phyloP scores from a whole-genome alignment of 2,797 vertebrate species.

The Bovichtus diacanthus region DNA sequence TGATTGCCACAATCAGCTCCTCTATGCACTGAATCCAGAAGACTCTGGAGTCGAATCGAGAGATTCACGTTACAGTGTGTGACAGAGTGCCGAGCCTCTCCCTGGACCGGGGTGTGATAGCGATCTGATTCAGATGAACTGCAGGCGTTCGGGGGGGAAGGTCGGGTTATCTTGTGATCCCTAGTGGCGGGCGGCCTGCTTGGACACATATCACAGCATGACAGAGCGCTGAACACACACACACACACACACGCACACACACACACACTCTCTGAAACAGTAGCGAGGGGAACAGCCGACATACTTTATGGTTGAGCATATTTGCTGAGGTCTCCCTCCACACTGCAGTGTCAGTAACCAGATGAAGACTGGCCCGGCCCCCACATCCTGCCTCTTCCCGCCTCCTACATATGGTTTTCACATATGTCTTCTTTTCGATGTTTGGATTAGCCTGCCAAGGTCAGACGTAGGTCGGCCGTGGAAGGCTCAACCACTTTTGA shows the following conservation, averaged over 20 bases:
- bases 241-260: slow-evolving; percentile 21
- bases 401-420: slow-evolving; percentile 73
- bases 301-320: slow-evolving; percentile 78
- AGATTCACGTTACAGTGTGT: too few relatives aligned
- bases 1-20: too few relatives aligned
- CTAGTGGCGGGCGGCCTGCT: slow-evolving; percentile 55
- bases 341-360: slow-evolving; percentile 68
- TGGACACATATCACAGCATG: slow-evolving; percentile 68
- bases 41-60: too few relatives aligned
- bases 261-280: slow-evolving; percentile 47
- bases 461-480: slow-evolving; percentile 63
- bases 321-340: slow-evolving; percentile 69
- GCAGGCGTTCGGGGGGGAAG: slow-evolving; percentile 49
- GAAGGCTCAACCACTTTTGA: slow-evolving; percentile 53
- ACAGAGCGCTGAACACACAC: slow-evolving; percentile 54
- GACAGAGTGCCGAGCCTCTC: too few relatives aligned
- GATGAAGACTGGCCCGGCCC: slow-evolving; percentile 70
- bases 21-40: too few relatives aligned
- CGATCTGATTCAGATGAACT: slow-evolving; percentile 79
- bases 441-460: slow-evolving; percentile 65
- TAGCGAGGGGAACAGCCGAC: too few relatives aligned
- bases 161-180: slow-evolving; percentile 74
- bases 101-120: slow-evolving; percentile 52
- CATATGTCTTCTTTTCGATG: slow-evolving; percentile 66
- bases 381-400: slow-evolving; percentile 55